phyloP scores from a whole-genome alignment of 2,888 invertebrate species.

The Drosophila infuscata region DNA sequence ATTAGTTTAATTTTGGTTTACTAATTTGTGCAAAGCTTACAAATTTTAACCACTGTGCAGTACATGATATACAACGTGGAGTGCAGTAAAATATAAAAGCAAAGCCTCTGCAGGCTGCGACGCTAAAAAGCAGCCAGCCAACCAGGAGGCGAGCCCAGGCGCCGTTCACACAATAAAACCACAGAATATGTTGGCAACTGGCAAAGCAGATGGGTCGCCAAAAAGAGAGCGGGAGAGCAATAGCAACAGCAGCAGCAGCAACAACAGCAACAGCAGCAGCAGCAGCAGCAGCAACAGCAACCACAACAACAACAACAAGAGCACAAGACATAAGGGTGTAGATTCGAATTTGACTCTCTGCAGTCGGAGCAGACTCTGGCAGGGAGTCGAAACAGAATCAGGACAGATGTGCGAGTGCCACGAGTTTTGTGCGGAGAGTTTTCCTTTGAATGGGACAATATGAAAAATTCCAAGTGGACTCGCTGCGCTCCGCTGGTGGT shows the following conservation, averaged over 20 bases:
- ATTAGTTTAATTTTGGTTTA: neutral
- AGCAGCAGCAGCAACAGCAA: conserved; percentile 47
- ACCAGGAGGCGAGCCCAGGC: conserved; percentile 75
- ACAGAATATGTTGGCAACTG: conserved; percentile 85
- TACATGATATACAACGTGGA: conserved; percentile 28
- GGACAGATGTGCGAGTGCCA: conserved; percentile 84
- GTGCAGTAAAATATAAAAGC: conserved; percentile 16
- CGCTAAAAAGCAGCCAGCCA: conserved; percentile 64
- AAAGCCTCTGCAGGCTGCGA: conserved; percentile 31
- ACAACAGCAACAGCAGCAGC: conserved; percentile 42
- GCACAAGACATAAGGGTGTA: conserved; percentile 75
- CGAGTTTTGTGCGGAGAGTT: conserved; percentile 64
- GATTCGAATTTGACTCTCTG: conserved; percentile 59
- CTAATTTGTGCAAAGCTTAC: neutral
- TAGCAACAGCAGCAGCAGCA: conserved; percentile 30
- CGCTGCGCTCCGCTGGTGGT: conserved; percentile 41
- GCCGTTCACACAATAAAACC: conserved; percentile 80
- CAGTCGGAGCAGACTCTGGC: conserved; percentile 41
- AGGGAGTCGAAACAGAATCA: conserved; percentile 72
- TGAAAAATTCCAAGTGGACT: conserved; percentile 81
- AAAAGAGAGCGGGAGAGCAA: conserved; percentile 63
- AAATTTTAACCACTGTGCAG: conserved; percentile 42
- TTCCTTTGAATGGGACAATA: conserved; percentile 84
- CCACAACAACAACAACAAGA: neutral
- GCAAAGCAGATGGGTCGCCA: conserved; percentile 83